Evolutionary conservation across 2,888 invertebrate species (phyloP), one percentile per base, ranked within the genome.

Genomic region (Theristus sp.): DNA sequence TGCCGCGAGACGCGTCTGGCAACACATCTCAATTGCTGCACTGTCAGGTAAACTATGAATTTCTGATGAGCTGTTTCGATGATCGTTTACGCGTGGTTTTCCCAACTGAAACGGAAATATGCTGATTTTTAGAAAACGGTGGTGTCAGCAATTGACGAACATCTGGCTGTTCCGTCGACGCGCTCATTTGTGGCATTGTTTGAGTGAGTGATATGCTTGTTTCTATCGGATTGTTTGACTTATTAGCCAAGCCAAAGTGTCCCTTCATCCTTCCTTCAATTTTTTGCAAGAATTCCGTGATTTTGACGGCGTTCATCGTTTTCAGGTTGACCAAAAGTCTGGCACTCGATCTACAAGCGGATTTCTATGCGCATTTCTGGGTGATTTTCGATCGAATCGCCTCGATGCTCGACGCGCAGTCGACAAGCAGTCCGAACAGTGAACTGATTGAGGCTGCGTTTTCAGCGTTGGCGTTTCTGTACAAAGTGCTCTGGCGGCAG

Each of bases 381-480:
- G 80, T 80, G 46, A 84, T 90, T 69, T 78, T 91, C 22, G 80
- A 83, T 62, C 79, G 83, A 26, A 79, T 91, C 24, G 27, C 20
- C 6, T 6, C 6, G 10, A 25, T 54, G 3, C 3, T 26, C 26
- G 28, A 54, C 22, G 10, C n/a, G n/a, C n/a, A 52, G 25, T n/a
- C 22, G 6, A 52, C 3, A 10, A 24, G n/a, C 25, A 52, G n/a
- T 25, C n/a, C 52, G 65, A 69, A 90, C 75, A 81, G 85, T 0
- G 89, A 91, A 59, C 82, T 85, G 64, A 74, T 94, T 52, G 91
- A 94, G 76, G 84, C 86, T 82, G 82, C 84, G 0, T 84, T 94
- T 61, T 82, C 86, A 3, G 84, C 87, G 67, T 77, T 94, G 60
- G 89, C 94, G 0, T 87, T 87, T 76, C 74, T 94, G 6, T 90